These are phyloP conservation scores for Molothrus aeneus DNA, from an alignment of 2,797 vertebrate genomes.

Conservation along the genomic window DNA sequence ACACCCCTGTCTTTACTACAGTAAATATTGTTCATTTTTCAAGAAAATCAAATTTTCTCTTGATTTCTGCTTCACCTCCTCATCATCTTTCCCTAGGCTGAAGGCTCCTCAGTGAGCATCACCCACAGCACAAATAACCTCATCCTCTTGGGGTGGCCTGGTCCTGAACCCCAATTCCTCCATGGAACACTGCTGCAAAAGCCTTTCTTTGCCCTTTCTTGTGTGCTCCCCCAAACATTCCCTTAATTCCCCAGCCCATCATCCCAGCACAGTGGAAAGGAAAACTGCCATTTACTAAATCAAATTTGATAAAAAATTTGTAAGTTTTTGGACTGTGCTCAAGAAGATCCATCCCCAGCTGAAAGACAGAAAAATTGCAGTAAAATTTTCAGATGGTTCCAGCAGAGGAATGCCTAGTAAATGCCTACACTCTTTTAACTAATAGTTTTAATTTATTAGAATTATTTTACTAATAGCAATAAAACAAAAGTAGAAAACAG, in stretches of 20 bases:
- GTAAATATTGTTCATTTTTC: neutral
- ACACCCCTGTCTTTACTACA: neutral
- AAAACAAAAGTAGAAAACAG: neutral
- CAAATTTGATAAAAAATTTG: neutral
- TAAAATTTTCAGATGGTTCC: neutral
- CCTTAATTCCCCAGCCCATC: neutral
- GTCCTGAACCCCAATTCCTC: neutral
- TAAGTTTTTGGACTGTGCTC: neutral
- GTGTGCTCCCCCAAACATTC: neutral
- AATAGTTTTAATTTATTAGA: neutral
- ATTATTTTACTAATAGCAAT: neutral
- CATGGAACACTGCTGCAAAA: neutral
- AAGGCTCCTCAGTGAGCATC: neutral
- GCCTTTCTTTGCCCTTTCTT: neutral
- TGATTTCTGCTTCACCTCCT: neutral
- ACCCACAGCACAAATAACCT: neutral
- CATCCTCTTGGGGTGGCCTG: fast-evolving
- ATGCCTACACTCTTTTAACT: neutral
- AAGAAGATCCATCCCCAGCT: neutral
- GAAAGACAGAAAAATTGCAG: neutral
- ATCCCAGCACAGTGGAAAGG: neutral
- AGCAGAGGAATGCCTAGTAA: neutral
- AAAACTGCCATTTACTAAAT: neutral
- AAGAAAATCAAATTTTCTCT: neutral
- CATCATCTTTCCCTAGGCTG: neutral